Percentiles rank a stretch among this genome's conserved stretches.
These are phyloP conservation scores for Rhagoletis zephyria DNA, from an alignment of 1,140 invertebrate genomes.

Conservation along the genomic window DNA sequence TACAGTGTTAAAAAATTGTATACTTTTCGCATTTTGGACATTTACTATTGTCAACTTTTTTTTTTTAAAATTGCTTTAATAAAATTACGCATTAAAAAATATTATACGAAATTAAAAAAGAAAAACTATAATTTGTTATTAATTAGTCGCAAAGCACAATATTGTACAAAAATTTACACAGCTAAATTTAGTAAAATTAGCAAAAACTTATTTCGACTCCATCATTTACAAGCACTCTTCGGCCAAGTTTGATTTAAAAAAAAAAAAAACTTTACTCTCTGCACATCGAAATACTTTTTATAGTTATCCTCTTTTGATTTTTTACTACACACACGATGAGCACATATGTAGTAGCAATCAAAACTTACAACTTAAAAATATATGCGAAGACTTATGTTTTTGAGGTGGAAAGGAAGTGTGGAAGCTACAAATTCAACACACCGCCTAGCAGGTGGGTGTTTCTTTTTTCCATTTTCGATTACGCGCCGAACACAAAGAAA, in stretches of 20 bases:
- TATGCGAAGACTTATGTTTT: slow-evolving; percentile 36
- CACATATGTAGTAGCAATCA: background rate
- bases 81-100: slow-evolving; percentile 2
- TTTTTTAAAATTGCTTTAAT: too few species aligned
- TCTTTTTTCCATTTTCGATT: background rate
- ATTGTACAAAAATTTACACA: too few species aligned
- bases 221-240: too few species aligned
- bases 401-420: slow-evolving; percentile 50
- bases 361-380: slow-evolving; percentile 20
- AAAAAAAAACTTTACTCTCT: background rate
- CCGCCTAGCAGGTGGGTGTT: slow-evolving; percentile 46
- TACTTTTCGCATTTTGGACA: slow-evolving; percentile 19
- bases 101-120: too few species aligned
- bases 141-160: too few species aligned
- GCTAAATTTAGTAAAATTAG: too few species aligned
- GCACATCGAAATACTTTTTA: background rate
- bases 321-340: background rate
- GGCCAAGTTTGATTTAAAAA: background rate
- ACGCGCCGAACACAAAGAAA: background rate
- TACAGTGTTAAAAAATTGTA: background rate
- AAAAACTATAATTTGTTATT: too few species aligned
- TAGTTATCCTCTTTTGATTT: background rate
- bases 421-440: slow-evolving; percentile 52
- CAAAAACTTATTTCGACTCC: too few species aligned
- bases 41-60: background rate